Evolutionary conservation across 2,113 vertebrate genomes (phyloP).

Genomic region (Tapirus terrestris): DNA sequence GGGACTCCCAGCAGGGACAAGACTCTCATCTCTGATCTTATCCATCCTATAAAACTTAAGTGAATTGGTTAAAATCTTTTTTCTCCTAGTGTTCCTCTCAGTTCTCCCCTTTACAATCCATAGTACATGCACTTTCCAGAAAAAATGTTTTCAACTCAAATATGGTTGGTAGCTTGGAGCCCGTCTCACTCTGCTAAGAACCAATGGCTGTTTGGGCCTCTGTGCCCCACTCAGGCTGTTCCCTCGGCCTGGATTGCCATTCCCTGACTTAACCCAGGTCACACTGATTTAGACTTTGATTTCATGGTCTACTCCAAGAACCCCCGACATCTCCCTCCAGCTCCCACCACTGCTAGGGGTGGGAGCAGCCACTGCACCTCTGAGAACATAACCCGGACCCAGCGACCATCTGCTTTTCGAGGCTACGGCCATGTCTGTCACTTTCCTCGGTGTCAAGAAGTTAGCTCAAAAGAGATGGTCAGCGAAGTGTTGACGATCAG

Average conservation of each 20-base stretch:
- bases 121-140: background rate
- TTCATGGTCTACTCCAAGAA: background rate
- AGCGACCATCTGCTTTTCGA: background rate
- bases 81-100: background rate
- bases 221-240: background rate
- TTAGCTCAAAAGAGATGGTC: background rate
- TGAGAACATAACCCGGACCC: accelerated
- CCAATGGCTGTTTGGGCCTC: background rate
- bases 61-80: background rate
- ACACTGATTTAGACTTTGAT: background rate
- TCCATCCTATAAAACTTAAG: accelerated
- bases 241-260: background rate
- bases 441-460: background rate
- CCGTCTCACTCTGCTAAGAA: background rate
- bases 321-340: background rate
- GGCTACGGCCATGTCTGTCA: too few species aligned
- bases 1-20: background rate
- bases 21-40: background rate
- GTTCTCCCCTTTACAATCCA: background rate
- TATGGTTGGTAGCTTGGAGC: background rate
- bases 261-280: background rate
- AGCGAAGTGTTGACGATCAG: accelerated
- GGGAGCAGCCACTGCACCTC: accelerated
- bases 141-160: background rate
- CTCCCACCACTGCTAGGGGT: background rate